Evolutionary conservation across 1,140 invertebrate species (phyloP), one percentile per base, ranked within the genome.

Genomic region (Telenomus remus): DNA sequence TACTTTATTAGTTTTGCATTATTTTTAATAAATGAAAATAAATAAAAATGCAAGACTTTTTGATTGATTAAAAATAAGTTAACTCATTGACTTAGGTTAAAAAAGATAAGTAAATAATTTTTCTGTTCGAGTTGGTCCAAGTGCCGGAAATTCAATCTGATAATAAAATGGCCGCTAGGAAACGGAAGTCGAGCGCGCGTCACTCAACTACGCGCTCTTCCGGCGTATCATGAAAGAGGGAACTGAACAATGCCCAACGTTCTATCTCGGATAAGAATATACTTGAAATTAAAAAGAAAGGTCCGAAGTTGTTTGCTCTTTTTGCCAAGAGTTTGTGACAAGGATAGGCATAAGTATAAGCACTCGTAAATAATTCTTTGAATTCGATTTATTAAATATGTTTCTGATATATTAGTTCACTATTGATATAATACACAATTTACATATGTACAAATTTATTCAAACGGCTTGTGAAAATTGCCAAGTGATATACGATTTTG

Each of bases 111-210:
- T 27, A 51, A 55, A 44, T 49, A 53, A 68, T 68, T 61, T 66
- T 68, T 63, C 64, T 69, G 65, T 64, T 76, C 43, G 34, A 78
- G 27, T 78, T 74, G 66, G 56, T 78, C 64, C 48, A 54, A 76
- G 47, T 76, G 72, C 80, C 82, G 86, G 85, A 88, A 87, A 87
- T 87, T 82, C 82, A 85, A 86, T 85, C 84, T 83, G 84, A 86
- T 84, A 86, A 83, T 86, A 88, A 88, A 85, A 88, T 88, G 87
- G 87, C 86, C 81, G 86, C 83, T 84, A 84, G 86, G 87, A 88
- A 88, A 85, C 87, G 87, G 86, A 88, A 88, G 83, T 82, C 85
- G 86, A 85, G 87, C 84, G 79, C 82, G 83, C 86, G 87, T 87
- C 86, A 85, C 85, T 87, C 86, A 87, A 85, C 84, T 85, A 76